Percentiles rank a stretch among this genome's conserved stretches.
Conservation (phyloP, 2,888 invertebrate species). For the Scrobipalpa atriplicella region DNA sequence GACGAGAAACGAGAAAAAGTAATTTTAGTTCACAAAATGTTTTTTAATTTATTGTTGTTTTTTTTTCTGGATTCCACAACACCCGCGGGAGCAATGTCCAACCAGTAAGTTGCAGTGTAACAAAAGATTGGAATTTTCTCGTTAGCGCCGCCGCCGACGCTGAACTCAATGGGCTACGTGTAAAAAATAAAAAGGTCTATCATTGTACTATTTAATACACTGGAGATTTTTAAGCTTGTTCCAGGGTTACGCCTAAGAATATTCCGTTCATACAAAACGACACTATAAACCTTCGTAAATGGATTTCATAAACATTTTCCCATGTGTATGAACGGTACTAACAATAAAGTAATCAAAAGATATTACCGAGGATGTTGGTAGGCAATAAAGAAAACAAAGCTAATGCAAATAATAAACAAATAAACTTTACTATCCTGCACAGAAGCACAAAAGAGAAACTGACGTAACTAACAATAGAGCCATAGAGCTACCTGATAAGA, state of each 20-base stretch:
- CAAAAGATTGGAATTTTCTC: constrained; percentile 44
- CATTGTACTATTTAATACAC: constrained; percentile 58
- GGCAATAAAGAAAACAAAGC: constrained; percentile 39
- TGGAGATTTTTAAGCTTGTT: constrained; percentile 36
- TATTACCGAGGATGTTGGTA: neutral
- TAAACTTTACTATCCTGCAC: constrained; percentile 12
- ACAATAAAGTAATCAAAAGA: neutral
- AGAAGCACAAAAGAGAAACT: constrained; percentile 13
- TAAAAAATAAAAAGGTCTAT: constrained; percentile 55
- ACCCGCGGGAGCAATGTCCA: constrained; percentile 47
- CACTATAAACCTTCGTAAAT: constrained; percentile 29
- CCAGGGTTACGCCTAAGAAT: constrained; percentile 51
- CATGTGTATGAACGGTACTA: neutral
- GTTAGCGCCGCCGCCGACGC: constrained; percentile 34
- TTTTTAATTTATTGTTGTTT: constrained; percentile 12
- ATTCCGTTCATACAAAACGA: constrained; percentile 36
- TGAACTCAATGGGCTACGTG: constrained; percentile 31
- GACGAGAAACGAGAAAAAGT: constrained; percentile 10
- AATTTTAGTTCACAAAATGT: neutral
- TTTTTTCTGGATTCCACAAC: constrained; percentile 33
- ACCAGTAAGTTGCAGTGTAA: constrained; percentile 38
- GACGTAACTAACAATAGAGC: constrained; percentile 18
- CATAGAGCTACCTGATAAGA: constrained; percentile 12
- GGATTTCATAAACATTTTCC: constrained; percentile 31
- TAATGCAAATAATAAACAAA: constrained; percentile 21